Evolutionary conservation across 2,113 vertebrate species (phyloP), one percentile per base, ranked within the genome.

Genomic region (Sminthopsis crassicaudata): DNA sequence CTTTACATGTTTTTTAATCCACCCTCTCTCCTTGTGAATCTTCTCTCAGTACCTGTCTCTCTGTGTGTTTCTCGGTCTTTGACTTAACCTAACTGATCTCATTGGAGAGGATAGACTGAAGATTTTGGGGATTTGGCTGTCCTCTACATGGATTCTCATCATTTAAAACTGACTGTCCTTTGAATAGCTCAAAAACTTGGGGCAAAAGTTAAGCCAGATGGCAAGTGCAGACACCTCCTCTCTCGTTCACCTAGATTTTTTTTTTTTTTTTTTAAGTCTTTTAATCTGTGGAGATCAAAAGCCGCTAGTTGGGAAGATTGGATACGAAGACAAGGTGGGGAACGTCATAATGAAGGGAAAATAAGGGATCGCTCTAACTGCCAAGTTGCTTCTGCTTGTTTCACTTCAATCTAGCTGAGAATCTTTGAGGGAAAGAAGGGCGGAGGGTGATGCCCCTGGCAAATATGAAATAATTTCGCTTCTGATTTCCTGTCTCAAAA

Each of bases 401-500:
- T 84, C 36, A 42, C 67, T 84, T 42, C 67, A 84, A 42, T 42
- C 46, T 90, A 46, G 46, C 89, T 2, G 46, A 90, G 89, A 51
- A 90, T 46, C 46, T 90, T 51, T 48, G 89, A 46, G 48, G 46
- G 8, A n/a, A 23, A 26, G 23, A 27, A 90, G 89, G 25, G 9
- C 8, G 23, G 8, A 50, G 89, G 46, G 48, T 48, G 42, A 90
- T 3, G 89, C 25, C 46, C 24, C 89, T 3, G 23, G 46, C 6
- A 23, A 88, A 27, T 93, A 46, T 76, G 57, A 53, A 53, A n/a
- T 8, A 42, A 30, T 91, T 96, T 60, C 90, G 42, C 88, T 89
- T 90, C 89, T 26, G 30, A 90, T 46, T 36, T 89, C 88, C 90
- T 90, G 88, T 50, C 53, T 94, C 55, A 3, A 95, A 96, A 98